Percentiles rank a stretch among this genome's conserved stretches.
phyloP scores from a whole-genome alignment of 2,888 invertebrate species.

The Habrosyne pyritoides region DNA sequence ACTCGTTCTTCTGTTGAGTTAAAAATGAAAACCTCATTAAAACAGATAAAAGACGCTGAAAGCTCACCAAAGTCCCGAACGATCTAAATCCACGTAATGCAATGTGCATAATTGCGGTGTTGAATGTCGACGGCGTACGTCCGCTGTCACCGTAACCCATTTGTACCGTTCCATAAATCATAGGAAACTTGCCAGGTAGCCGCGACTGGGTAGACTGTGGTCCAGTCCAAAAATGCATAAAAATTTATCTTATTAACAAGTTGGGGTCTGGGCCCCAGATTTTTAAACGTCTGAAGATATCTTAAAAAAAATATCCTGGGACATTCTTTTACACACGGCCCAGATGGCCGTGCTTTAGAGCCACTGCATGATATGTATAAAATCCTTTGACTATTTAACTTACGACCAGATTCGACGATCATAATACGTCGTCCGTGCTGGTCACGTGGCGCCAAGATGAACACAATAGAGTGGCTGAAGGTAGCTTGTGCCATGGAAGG shows the following conservation, averaged over 20 bases:
- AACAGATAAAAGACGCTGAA: slow-evolving; percentile 14
- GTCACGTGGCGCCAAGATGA: slow-evolving; percentile 87
- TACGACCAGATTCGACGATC: slow-evolving; percentile 88
- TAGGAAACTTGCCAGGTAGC: slow-evolving; percentile 28
- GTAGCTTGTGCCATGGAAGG: slow-evolving; percentile 86
- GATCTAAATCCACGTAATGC: slow-evolving; percentile 39
- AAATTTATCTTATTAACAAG: too few relatives aligned
- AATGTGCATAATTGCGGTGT: slow-evolving; percentile 64
- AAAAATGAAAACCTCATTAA: slow-evolving; percentile 28
- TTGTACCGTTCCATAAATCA: slow-evolving; percentile 78
- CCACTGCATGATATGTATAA: too few relatives aligned
- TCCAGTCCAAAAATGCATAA: too few relatives aligned
- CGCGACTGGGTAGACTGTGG: slow-evolving; percentile 29
- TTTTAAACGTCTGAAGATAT: too few relatives aligned
- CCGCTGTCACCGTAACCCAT: slow-evolving; percentile 75
- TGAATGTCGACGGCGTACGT: slow-evolving; percentile 40
- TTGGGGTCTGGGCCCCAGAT: too few relatives aligned
- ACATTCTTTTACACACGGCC: too few relatives aligned
- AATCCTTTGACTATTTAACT: too few relatives aligned
- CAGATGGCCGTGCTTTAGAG: too few relatives aligned
- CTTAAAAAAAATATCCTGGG: too few relatives aligned
- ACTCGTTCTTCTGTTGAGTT: too few relatives aligned
- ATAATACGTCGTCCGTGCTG: slow-evolving; percentile 87
- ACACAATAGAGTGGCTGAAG: slow-evolving; percentile 86
- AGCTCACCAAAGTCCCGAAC: not conserved